Evolutionary conservation across 2,888 invertebrate genomes (phyloP), one percentile per base, ranked within the genome.

Genomic region (Nebria salina): DNA sequence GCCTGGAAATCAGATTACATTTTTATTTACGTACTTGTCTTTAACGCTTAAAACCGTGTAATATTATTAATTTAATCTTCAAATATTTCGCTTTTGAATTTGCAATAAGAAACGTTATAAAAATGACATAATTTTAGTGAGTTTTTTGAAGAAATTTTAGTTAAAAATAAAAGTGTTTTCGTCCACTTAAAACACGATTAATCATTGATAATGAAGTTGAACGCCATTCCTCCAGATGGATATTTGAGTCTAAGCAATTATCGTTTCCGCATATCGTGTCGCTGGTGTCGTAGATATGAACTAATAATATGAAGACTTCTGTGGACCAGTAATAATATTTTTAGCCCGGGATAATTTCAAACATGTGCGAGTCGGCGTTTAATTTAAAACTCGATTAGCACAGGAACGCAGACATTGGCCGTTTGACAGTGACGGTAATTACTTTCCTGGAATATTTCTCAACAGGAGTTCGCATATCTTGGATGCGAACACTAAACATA

Each of bases 301-400:
- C 54, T 54, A 54, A 54, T 54, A 54, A 54, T 54, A 54, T 6
- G 54, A 54, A 54, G 54, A 54, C 54, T 2, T 2, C 54, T 11
- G 3, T 8, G 25, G 25, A 9, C n/a, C 25, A 13, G 41, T 25
- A 42, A 68, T 70, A 77, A 77, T 77, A 77, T 77, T 77, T 77
- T 77, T 77, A 77, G 77, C 68, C 68, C 70, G 43, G 70, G 42
- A 70, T 77, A 77, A 77, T 77, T 70, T 77, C 15, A 54, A 72
- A 77, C 77, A 77, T 77, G 72, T 77, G 77, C 77, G 43, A 72
- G 65, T 64, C 65, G 77, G 11, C 54, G 77, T 77, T 77, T 77
- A 77, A 77, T 77, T 77, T 77, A 77, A 77, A 77, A 77, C 77
- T 77, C 77, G 72, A 77, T 77, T 77, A 77, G 76, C 76, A 70